A percentile compares a stretch with the other conserved stretches of the same genome.
Conservation (phyloP, 1,140 invertebrate genomes). For the Geopemphigus sp. region DNA sequence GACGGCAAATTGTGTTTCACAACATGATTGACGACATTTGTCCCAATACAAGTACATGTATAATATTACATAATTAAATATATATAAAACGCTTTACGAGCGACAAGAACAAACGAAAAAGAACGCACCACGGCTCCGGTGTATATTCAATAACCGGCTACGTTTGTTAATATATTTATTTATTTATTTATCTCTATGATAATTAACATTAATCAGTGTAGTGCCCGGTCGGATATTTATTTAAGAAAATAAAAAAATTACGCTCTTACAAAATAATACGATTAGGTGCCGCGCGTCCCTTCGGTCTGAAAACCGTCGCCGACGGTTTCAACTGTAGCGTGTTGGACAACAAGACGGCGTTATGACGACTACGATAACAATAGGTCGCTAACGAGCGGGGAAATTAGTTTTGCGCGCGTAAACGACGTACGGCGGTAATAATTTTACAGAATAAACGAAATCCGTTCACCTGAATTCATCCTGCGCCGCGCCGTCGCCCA, state of each 20-base stretch:
- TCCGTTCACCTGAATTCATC: constrained; percentile 2
- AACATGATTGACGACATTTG: too few species aligned
- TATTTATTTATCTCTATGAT: too few species aligned
- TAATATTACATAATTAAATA: too few species aligned
- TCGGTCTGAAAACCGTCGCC: neutral
- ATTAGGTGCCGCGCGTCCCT: neutral
- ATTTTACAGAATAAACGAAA: neutral
- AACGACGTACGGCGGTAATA: neutral
- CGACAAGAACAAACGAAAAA: too few species aligned
- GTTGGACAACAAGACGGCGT: too few species aligned
- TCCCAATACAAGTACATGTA: too few species aligned
- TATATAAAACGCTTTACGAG: too few species aligned
- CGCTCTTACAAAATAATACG: neutral
- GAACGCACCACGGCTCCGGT: too few species aligned
- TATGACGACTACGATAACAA: neutral
- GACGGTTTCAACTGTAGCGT: neutral
- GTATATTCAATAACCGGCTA: too few species aligned
- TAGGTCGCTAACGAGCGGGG: constrained; percentile 26
- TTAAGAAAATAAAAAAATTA: neutral
- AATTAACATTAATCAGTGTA: neutral
- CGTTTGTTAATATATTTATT: too few species aligned
- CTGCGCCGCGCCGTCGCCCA: too few species aligned
- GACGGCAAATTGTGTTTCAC: too few species aligned
- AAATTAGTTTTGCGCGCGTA: constrained; percentile 11
- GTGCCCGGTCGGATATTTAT: neutral